Conservation (phyloP, 2,888 invertebrate species). For the Eupeodes latifasciatus region DNA sequence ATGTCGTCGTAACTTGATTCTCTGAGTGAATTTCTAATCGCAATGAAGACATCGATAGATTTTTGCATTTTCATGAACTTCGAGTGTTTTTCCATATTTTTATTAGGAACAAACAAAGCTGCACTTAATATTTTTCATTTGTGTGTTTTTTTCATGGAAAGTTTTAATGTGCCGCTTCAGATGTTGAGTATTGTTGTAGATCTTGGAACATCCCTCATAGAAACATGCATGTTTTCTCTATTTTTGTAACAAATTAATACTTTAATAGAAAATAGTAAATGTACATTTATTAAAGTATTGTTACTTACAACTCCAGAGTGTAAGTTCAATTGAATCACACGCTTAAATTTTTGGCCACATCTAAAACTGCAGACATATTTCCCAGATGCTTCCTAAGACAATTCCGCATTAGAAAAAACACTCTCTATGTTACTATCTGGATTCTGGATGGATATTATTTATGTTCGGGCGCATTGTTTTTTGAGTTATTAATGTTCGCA, state of each 20-base stretch:
- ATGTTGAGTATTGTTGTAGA: slow-evolving; percentile 87
- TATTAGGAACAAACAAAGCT: slow-evolving; percentile 84
- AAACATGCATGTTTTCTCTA: slow-evolving; percentile 87
- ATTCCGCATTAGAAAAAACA: slow-evolving; percentile 78
- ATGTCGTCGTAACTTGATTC: slow-evolving; percentile 86
- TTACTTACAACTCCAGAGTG: slow-evolving; percentile 86
- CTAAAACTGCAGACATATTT: slow-evolving; percentile 85
- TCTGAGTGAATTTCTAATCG: slow-evolving; percentile 85
- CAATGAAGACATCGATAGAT: slow-evolving; percentile 86
- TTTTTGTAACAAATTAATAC: not conserved
- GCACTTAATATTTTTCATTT: slow-evolving; percentile 79
- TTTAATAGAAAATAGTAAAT: not conserved
- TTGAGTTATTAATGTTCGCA: not conserved
- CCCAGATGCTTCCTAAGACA: slow-evolving; percentile 46
- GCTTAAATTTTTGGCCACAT: slow-evolving; percentile 85
- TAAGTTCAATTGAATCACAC: slow-evolving; percentile 85
- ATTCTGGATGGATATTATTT: slow-evolving; percentile 79
- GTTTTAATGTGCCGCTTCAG: slow-evolving; percentile 86
- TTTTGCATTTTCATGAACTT: slow-evolving; percentile 83
- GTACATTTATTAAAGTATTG: not conserved
- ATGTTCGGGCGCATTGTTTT: slow-evolving; percentile 78
- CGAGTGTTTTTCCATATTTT: slow-evolving; percentile 87
- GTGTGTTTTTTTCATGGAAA: slow-evolving; percentile 83
- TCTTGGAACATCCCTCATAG: slow-evolving; percentile 86
- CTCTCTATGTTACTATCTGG: slow-evolving; percentile 82